Evolutionary conservation across 2,888 invertebrate genomes (phyloP).

Genomic region (Hydroisotoma schaefferi): DNA sequence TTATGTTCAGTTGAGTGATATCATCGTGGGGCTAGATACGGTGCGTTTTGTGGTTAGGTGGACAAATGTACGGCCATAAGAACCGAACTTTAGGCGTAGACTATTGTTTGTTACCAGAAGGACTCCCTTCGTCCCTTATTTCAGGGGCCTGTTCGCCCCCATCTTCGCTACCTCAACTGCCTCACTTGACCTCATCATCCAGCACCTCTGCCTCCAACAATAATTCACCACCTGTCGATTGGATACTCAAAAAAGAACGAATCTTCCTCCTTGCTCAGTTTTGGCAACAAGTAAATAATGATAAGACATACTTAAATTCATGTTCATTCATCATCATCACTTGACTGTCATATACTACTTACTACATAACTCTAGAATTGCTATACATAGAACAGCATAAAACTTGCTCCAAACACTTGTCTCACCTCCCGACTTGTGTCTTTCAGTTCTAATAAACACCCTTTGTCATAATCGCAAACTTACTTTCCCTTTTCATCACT

Average conservation of each 20-base stretch:
- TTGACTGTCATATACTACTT: background rate
- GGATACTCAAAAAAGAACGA: constrained; percentile 93
- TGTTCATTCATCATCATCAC: constrained; percentile 3
- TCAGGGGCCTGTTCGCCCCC: constrained; percentile 42
- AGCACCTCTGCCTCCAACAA: constrained; percentile 13
- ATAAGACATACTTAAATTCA: constrained; percentile 2
- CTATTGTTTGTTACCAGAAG: constrained; percentile 47
- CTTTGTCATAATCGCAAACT: no score
- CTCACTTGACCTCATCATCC: constrained; percentile 39
- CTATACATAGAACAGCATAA: background rate
- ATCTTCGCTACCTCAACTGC: constrained; percentile 37
- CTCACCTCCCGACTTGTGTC: background rate
- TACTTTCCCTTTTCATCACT: background rate
- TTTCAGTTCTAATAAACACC: background rate
- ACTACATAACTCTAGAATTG: no score
- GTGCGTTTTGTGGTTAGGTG: no score
- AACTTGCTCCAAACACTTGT: no score
- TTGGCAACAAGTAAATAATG: constrained; percentile 90
- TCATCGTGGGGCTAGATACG: no score
- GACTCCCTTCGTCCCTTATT: constrained; percentile 40
- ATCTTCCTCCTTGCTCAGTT: constrained; percentile 90
- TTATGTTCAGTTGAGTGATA: no score
- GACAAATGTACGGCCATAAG: constrained; percentile 47
- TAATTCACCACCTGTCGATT: constrained; percentile 68
- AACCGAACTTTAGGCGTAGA: constrained; percentile 46